Evolutionary conservation across 23 tunicate species (phyloP), one percentile per base, ranked within the genome.

Genomic region (Oikopleura vanhoeffeni): DNA sequence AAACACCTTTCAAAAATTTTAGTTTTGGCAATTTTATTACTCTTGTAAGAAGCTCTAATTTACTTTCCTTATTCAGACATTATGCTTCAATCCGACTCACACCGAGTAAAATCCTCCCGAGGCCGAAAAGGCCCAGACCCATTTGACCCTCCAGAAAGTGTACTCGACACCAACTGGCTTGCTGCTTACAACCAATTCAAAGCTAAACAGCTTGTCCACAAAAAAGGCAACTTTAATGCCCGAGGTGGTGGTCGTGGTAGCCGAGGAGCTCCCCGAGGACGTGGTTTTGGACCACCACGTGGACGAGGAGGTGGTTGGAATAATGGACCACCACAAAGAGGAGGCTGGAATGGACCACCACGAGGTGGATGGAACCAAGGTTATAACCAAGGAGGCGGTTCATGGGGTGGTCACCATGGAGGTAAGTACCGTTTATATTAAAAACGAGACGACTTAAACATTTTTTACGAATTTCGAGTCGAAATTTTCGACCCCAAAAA

Each of bases 141-240:
- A 18, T 71, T 71, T 30, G 79, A 71, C 79, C 79, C 79, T 28
- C 79, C 79, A 13, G 34, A 18, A 32, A 18, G 36, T 28, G 79
- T 71, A 38, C 79, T 71, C 38, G 79, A 71, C 38, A 71, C 79
- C 79, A 71, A 71, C 79, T 71, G 79, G 79, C 79, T 71, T 30
- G 79, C 79, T 18, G 79, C 79, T 32, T 71, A 71, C 79, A 71
- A 71, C 32, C 79, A 71, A 30, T 71, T 71, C 79, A 71, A 71
- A 38, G 79, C 79, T 38, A 71, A 71, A 38, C 34, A 18, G 38
- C 38, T 71, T 33, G 27, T 71, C 2, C 27, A 71, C 34, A 71
- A 71, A 38, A 71, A 71, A 3, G 35, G 4, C 38, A 8, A 49
- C 60, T 18, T 8, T 8, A 49, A 49, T 49, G 13, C 13, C 24